Conservation (phyloP, 1,140 invertebrate genomes). For the Xylocopa sonorina region DNA sequence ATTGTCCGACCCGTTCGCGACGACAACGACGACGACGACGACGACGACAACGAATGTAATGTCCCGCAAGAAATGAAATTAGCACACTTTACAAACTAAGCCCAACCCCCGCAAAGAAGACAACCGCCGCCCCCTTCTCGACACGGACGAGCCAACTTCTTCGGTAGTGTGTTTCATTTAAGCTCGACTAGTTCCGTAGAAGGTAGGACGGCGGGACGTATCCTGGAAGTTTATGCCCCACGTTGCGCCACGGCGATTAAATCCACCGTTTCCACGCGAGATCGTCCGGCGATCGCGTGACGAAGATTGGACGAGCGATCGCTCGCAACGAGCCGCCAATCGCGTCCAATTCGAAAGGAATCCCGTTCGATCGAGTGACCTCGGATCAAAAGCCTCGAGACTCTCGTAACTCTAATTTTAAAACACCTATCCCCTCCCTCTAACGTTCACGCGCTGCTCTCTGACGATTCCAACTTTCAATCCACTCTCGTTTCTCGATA, state of each 20-base stretch:
- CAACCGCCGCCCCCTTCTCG: neutral
- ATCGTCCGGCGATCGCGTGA: neutral
- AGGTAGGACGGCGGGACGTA: neutral
- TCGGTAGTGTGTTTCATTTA: neutral
- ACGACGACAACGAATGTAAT: conserved; percentile 11
- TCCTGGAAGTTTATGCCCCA: neutral
- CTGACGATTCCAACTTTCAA: no score
- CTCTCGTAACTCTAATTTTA: no score
- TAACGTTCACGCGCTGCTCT: no score
- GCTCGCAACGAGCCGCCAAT: neutral
- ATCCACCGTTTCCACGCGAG: neutral
- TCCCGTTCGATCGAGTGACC: neutral
- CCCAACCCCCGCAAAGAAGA: neutral
- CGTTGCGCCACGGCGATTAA: neutral
- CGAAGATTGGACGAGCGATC: neutral
- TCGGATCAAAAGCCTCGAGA: neutral
- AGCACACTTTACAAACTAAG: neutral
- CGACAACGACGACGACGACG: conserved; percentile 2
- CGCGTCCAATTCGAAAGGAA: neutral
- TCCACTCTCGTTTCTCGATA: no score
- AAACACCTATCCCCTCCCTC: no score
- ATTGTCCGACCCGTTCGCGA: conserved; percentile 30
- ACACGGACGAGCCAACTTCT: neutral
- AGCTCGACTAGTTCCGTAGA: neutral
- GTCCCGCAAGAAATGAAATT: conserved; percentile 32